Conservation (phyloP, 2,113 vertebrate genomes). For the Zosterops hypoxanthus region DNA sequence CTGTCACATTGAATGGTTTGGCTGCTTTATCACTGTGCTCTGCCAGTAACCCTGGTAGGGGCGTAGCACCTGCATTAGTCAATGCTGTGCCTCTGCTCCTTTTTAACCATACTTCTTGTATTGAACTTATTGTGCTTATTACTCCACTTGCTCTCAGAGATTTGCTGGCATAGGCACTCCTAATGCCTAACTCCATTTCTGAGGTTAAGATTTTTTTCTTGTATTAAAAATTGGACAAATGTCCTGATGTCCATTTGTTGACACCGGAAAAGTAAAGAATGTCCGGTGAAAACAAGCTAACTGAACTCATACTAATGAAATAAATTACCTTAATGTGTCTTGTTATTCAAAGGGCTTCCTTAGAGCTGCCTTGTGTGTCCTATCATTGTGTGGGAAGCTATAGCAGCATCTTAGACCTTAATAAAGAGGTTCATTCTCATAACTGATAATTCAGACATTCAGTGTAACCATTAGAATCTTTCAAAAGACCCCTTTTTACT, state of each 20-base stretch:
- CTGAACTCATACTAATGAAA: background rate
- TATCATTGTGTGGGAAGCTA: background rate
- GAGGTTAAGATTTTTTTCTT: background rate
- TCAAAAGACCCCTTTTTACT: background rate
- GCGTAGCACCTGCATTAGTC: background rate
- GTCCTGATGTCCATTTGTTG: background rate
- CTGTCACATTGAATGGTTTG: background rate
- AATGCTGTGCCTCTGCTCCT: background rate
- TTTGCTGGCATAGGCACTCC: background rate
- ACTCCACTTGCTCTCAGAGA: background rate
- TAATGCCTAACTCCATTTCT: background rate
- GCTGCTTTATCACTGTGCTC: background rate
- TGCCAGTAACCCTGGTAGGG: background rate
- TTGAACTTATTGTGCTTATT: background rate
- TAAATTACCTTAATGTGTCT: background rate
- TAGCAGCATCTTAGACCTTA: background rate
- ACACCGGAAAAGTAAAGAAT: background rate
- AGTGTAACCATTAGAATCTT: background rate
- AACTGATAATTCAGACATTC: background rate
- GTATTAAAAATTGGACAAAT: background rate
- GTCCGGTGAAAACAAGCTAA: background rate
- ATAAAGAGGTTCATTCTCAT: background rate
- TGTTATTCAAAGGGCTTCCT: background rate
- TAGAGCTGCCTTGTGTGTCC: background rate
- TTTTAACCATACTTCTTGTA: background rate